These are phyloP conservation scores for Palythoa caribaeorum DNA, from an alignment of 92 coral and sea anemone species.

Conservation along the genomic window DNA sequence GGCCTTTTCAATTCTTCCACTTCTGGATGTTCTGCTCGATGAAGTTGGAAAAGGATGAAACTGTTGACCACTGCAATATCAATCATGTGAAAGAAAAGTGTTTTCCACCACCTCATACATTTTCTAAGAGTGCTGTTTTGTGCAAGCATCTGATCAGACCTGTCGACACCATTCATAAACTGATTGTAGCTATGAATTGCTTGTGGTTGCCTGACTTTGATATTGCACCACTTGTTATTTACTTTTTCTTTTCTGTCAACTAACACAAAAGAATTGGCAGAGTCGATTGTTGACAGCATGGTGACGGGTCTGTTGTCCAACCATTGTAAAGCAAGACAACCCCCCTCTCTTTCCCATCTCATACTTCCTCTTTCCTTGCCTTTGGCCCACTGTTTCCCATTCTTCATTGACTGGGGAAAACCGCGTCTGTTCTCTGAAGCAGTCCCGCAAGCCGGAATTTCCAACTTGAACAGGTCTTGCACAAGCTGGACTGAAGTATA, in stretches of 20 bases:
- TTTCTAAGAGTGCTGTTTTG: conserved; percentile 32
- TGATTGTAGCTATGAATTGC: conserved; percentile 58
- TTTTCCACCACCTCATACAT: conserved; percentile 67
- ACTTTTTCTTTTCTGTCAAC: conserved; percentile 57
- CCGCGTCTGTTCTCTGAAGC: conserved; percentile 47
- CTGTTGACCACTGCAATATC: not conserved
- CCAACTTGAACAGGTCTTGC: conserved; percentile 46
- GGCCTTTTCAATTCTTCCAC: no score
- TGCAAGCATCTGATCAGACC: conserved; percentile 53
- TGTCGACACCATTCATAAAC: conserved; percentile 61
- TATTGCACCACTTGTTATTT: conserved; percentile 35
- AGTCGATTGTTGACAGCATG: conserved; percentile 65
- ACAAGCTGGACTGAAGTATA: conserved; percentile 67
- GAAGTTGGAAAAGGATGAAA: conserved; percentile 16
- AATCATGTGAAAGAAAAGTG: not conserved
- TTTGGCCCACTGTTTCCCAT: conserved; percentile 77
- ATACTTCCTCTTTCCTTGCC: conserved; percentile 51
- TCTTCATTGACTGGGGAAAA: conserved; percentile 59
- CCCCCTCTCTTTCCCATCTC: conserved; percentile 67
- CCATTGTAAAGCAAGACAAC: conserved; percentile 68
- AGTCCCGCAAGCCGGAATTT: conserved; percentile 63
- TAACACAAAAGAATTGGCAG: conserved; percentile 48
- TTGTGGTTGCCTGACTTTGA: conserved; percentile 64
- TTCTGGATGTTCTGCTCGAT: no score
- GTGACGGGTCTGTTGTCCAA: conserved; percentile 65